A percentile compares a stretch with the other conserved stretches of the same genome.
Conservation (phyloP, 2,797 vertebrate genomes). For the Pachyuromys duprasi region DNA sequence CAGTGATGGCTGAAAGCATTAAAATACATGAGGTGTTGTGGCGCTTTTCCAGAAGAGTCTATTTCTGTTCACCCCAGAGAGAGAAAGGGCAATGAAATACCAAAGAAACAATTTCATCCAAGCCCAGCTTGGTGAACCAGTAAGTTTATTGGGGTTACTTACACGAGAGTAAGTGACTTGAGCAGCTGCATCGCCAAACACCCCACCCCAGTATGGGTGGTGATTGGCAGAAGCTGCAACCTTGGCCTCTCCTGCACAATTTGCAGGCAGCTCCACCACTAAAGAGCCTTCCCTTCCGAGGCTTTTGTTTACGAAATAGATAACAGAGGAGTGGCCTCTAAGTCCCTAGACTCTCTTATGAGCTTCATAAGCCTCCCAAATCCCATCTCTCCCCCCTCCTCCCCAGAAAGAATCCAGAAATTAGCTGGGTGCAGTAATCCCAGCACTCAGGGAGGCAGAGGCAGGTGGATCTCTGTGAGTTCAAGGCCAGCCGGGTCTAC, state of each 20-base stretch:
- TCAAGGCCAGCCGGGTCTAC: too few relatives aligned
- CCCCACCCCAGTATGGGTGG: not conserved
- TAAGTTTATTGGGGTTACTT: not conserved
- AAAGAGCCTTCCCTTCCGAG: not conserved
- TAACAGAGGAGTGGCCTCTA: not conserved
- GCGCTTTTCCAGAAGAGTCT: not conserved
- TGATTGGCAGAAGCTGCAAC: not conserved
- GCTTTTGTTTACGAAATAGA: not conserved
- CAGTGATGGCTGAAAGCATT: not conserved
- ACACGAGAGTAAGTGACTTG: not conserved
- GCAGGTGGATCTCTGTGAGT: too few relatives aligned
- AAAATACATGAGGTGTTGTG: not conserved
- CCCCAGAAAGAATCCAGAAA: not conserved
- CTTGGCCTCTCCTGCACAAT: too few relatives aligned
- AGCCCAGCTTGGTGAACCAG: not conserved
- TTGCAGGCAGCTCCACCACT: not conserved
- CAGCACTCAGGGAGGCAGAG: too few relatives aligned
- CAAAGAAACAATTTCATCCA: slow-evolving; percentile 7
- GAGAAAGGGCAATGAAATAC: not conserved
- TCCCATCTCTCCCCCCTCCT: not conserved
- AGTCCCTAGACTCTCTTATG: not conserved
- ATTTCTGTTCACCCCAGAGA: not conserved
- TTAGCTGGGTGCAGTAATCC: too few relatives aligned
- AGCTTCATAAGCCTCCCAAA: not conserved
- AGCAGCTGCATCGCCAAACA: not conserved